Percentiles rank a stretch among this genome's conserved stretches.
phyloP scores from a whole-genome alignment of 2,797 vertebrate species.

The Pangasius krempfi region DNA sequence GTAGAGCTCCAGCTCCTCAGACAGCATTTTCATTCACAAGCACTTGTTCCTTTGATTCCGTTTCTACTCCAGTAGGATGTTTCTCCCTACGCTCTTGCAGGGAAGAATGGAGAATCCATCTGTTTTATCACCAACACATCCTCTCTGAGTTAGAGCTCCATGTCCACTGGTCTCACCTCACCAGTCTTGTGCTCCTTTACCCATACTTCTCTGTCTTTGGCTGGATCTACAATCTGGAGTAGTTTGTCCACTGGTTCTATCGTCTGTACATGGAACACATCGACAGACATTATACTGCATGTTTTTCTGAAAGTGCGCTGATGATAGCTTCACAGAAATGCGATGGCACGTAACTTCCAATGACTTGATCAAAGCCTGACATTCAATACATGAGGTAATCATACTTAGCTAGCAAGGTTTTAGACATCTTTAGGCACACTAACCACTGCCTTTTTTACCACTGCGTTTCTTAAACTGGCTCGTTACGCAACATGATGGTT shows the following conservation, averaged over 20 bases:
- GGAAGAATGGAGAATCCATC: neutral
- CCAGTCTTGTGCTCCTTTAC: slow-evolving; percentile 95
- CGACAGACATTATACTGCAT: neutral
- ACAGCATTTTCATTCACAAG: neutral
- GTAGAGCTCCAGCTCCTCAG: neutral
- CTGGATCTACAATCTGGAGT: slow-evolving; percentile 90
- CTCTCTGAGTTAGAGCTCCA: slow-evolving; percentile 84
- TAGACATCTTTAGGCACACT: neutral
- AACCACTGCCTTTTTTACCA: neutral
- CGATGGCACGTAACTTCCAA: neutral
- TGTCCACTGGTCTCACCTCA: slow-evolving; percentile 89
- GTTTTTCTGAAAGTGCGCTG: neutral
- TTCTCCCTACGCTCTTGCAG: neutral
- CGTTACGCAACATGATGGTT: neutral
- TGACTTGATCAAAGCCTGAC: neutral
- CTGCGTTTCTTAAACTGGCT: neutral
- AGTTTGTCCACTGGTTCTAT: slow-evolving; percentile 97
- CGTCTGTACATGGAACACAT: slow-evolving; percentile 76
- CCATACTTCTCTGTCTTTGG: slow-evolving; percentile 94
- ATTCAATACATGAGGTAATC: neutral
- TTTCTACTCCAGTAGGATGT: neutral
- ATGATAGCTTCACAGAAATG: too few relatives aligned
- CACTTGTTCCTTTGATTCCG: neutral
- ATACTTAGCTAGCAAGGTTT: neutral
- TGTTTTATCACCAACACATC: neutral